Percentiles rank a stretch among this genome's conserved stretches.
Evolutionary conservation across 2,888 invertebrate genomes (phyloP).

Genomic region (Idaea dimidiata): DNA sequence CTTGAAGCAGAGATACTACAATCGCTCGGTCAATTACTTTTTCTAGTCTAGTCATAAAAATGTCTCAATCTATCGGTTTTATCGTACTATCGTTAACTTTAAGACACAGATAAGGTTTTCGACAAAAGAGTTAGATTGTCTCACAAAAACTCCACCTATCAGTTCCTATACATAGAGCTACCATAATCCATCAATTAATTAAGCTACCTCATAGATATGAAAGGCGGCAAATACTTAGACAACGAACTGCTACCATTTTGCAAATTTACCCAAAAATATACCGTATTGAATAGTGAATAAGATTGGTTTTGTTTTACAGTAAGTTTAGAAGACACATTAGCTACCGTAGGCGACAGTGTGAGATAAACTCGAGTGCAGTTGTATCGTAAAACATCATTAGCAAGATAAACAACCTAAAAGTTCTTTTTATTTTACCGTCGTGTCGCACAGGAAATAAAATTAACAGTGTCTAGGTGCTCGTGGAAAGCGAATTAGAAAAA

Average conservation of each 20-base stretch:
- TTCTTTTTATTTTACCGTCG: constrained; percentile 54
- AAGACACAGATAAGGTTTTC: constrained; percentile 49
- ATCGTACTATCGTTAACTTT: constrained; percentile 24
- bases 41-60: background rate
- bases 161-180: constrained; percentile 43
- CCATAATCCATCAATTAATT: constrained; percentile 75
- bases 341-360: constrained; percentile 68
- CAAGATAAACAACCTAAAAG: constrained; percentile 73
- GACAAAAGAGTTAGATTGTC: constrained; percentile 61
- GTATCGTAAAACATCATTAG: constrained; percentile 79
- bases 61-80: background rate
- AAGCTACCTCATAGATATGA: constrained; percentile 61
- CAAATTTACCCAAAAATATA: constrained; percentile 31
- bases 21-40: background rate
- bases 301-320: constrained; percentile 32
- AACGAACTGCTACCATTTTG: constrained; percentile 45
- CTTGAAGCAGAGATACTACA: too few relatives aligned
- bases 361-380: constrained; percentile 63
- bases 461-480: background rate
- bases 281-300: constrained; percentile 39
- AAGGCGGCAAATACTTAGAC: constrained; percentile 63
- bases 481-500: too few relatives aligned
- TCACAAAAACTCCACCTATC: constrained; percentile 63
- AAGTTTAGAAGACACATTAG: constrained; percentile 39
- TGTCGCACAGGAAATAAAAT: constrained; percentile 46